Conservation (phyloP, 2,888 invertebrate species). For the Pedicia rivosa region DNA sequence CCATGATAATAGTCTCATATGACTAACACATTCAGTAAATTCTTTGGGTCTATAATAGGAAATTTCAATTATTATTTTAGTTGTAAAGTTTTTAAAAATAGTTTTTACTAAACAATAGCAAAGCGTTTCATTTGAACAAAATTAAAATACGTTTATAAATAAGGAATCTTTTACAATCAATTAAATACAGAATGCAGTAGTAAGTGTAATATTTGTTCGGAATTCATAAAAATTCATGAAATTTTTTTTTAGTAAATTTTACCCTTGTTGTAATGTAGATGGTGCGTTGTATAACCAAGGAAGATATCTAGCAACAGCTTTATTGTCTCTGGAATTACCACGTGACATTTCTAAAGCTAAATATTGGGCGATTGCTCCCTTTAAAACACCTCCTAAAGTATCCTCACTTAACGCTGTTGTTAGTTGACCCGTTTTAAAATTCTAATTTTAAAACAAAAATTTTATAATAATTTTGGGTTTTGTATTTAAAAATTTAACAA, state of each 20-base stretch:
- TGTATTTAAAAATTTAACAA: too few relatives aligned
- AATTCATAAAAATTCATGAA: too few relatives aligned
- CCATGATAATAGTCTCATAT: constrained; percentile 92
- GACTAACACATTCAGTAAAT: constrained; percentile 87
- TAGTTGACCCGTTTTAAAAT: constrained; percentile 47
- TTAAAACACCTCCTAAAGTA: constrained; percentile 88
- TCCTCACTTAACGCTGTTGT: constrained; percentile 77
- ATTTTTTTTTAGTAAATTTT: too few relatives aligned
- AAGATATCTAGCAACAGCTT: constrained; percentile 62
- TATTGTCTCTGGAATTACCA: constrained; percentile 69
- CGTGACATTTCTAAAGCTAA: constrained; percentile 87
- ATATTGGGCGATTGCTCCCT: constrained; percentile 88
- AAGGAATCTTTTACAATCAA: too few relatives aligned
- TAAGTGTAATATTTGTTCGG: too few relatives aligned
- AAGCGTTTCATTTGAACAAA: too few relatives aligned
- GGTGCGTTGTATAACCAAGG: constrained; percentile 84
- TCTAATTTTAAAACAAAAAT: constrained; percentile 34
- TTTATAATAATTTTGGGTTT: too few relatives aligned
- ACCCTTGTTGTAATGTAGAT: constrained; percentile 66
- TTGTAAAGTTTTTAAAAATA: too few relatives aligned
- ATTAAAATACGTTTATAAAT: too few relatives aligned
- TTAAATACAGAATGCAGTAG: too few relatives aligned
- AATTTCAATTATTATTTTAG: too few relatives aligned
- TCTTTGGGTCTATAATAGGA: constrained; percentile 81
- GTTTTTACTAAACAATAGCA: too few relatives aligned